Base-by-base conservation (phyloP, 2,888 invertebrate species). In the Galerucella pusilla region DNA sequence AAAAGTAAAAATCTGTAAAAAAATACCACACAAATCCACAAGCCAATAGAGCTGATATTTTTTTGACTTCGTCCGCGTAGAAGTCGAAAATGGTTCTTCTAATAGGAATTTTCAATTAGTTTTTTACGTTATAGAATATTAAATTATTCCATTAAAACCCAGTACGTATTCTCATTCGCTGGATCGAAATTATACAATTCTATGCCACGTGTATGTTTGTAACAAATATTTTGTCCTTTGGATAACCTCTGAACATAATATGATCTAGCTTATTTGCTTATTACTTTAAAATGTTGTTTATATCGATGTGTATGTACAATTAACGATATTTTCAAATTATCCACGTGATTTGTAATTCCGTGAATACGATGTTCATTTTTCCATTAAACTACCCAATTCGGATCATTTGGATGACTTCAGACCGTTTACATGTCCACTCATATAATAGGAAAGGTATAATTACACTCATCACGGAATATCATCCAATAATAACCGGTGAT, bases 391-490 rank as follows among this genome's bases (percentile, higher is more conserved):
- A 2, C 57, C 20, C 57, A 57, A 20, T 57, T 57, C 57, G 16
- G 20, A 20, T 57, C 10, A 57, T 63, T 63, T n/a, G 14, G 35
- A 63, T 63, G 42, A 42, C 63, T 63, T 63, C 42, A 63, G 63
- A 42, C 14, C 12, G 63, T 35, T 63, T 63, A 42, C n/a, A 28
- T n/a, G 61, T 61, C 28, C 35, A 42, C 42, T 42, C 35, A 42
- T 16, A 16, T 57, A 57, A 16, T 57, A 3, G n/a, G 12, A 20
- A 16, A 46, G 64, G 46, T 65, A 65, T 65, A 65, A 65, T 65
- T 65, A 46, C 64, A 46, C 4, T 65, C 46, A 65, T 65, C 46
- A 46, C 46, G 64, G 64, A 46, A 65, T 65, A 65, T 45, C 59
- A 57, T 49, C 28, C 67, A 67, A 54, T 52, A 67, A 67, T 67